A percentile compares a stretch with the other conserved stretches of the same genome.
phyloP scores from a whole-genome alignment of 2,113 vertebrate genomes.

The Neotoma lepida region DNA sequence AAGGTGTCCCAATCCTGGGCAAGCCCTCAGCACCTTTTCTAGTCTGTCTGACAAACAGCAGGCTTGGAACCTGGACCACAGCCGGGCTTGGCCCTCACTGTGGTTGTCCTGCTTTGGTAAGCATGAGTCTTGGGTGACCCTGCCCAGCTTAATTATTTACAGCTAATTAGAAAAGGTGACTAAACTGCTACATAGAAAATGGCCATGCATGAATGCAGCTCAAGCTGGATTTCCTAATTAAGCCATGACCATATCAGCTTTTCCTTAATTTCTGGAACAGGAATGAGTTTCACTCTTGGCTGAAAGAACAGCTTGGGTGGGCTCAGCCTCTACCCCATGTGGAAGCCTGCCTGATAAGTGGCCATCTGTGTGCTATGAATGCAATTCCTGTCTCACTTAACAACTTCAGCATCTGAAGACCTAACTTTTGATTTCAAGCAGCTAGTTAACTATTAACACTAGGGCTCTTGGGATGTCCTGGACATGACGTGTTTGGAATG shows the following conservation, averaged over 20 bases:
- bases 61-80: not conserved
- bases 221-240: conserved; percentile 71
- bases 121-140: conserved; percentile 72
- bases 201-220: conserved; percentile 48
- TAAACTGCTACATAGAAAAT: conserved; percentile 79
- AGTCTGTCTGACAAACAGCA: not conserved
- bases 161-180: conserved; percentile 85
- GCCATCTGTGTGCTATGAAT: not conserved
- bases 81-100: not conserved
- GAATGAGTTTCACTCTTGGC: conserved; percentile 73
- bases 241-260: conserved; percentile 65
- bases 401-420: not conserved
- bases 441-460: not conserved
- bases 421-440: not conserved
- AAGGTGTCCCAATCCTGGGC: not conserved
- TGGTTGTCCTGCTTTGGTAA: conserved; percentile 44
- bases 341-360: conserved; percentile 1
- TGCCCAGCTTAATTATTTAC: conserved; percentile 78
- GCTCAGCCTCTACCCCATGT: conserved; percentile 56
- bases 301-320: conserved; percentile 70
- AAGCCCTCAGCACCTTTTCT: not conserved
- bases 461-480: not conserved
- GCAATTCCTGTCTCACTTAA: conserved; percentile 54
- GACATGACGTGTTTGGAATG: not conserved
- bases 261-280: conserved; percentile 67